Conservation (phyloP, 2,888 invertebrate species). For the Brenthis ino region DNA sequence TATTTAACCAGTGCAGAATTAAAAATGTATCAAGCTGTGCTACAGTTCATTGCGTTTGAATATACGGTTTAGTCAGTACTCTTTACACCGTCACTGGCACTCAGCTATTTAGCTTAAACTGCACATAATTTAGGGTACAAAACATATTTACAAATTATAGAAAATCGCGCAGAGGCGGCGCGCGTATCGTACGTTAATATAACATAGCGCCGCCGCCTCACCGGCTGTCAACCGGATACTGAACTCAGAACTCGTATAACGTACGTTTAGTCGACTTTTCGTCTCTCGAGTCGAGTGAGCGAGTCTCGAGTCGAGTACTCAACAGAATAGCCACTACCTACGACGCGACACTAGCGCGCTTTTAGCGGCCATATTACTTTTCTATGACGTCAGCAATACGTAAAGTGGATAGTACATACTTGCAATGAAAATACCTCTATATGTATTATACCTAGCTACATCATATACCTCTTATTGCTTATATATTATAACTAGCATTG, state of each 20-base stretch:
- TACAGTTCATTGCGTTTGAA: constrained; percentile 45
- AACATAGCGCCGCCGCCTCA: constrained; percentile 74
- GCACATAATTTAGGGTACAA: constrained; percentile 59
- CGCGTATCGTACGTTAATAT: constrained; percentile 56
- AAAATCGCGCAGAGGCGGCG: constrained; percentile 79
- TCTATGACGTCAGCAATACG: constrained; percentile 64
- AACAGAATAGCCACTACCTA: constrained; percentile 53
- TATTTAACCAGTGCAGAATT: constrained; percentile 39
- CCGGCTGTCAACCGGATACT: constrained; percentile 82
- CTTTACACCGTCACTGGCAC: constrained; percentile 44
- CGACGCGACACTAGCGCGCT: constrained; percentile 61
- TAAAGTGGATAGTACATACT: constrained; percentile 1
- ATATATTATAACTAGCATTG: too few species aligned
- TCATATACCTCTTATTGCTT: too few species aligned
- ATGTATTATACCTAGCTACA: too few species aligned
- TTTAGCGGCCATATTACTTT: constrained; percentile 70
- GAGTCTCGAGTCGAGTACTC: constrained; percentile 57
- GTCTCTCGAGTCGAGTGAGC: constrained; percentile 44
- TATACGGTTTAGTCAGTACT: constrained; percentile 37
- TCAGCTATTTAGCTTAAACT: constrained; percentile 49
- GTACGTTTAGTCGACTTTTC: constrained; percentile 35
- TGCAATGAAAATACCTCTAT: not conserved
- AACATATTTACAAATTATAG: constrained; percentile 67
- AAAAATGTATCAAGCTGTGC: constrained; percentile 61
- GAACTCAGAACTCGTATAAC: constrained; percentile 54